Conservation (phyloP, 2,797 vertebrate genomes). For the Centroberyx gerrardi region DNA sequence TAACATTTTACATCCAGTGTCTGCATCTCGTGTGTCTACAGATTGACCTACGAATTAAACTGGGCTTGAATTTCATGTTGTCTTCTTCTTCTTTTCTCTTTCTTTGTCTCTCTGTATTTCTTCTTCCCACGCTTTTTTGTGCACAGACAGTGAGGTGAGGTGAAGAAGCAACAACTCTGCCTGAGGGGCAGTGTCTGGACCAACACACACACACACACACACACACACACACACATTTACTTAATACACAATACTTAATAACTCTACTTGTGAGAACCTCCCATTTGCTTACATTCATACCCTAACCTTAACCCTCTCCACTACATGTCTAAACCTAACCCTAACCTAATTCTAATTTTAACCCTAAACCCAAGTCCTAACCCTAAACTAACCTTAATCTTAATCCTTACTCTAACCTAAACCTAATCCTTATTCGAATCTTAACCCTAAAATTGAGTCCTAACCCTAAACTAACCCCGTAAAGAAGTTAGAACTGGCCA, state of each 20-base stretch:
- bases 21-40: not conserved
- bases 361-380: no score
- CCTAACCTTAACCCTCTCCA: no score
- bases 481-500: no score
- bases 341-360: no score
- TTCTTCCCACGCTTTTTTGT: not conserved
- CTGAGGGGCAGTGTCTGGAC: constrained; percentile 4
- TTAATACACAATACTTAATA: not conserved
- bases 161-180: constrained; percentile 23
- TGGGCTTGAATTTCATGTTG: constrained; percentile 4
- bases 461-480: no score
- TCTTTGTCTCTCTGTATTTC: not conserved
- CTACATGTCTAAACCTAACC: no score
- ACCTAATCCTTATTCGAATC: no score
- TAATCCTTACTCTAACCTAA: no score
- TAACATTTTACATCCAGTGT: not conserved
- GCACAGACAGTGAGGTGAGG: constrained; percentile 22
- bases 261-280: not conserved
- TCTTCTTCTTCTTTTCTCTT: not conserved
- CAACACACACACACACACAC: not conserved
- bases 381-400: no score
- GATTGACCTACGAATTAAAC: not conserved
- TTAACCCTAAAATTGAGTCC: no score
- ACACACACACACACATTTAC: not conserved
- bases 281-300: no score